Evolutionary conservation across 2,888 invertebrate species (phyloP).

Genomic region (Cheilosia impressa): DNA sequence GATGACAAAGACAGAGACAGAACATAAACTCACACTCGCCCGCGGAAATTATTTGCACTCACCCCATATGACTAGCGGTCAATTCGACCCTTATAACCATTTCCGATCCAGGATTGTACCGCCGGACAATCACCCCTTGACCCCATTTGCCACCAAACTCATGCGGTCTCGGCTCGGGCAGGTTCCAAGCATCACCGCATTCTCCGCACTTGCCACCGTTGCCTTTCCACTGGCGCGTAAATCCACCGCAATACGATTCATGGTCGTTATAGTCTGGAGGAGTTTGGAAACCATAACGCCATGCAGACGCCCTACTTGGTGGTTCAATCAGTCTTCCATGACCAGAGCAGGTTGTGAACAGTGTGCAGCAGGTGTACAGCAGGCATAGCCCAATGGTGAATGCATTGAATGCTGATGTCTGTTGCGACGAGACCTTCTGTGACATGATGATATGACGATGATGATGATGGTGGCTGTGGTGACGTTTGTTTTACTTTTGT

Average conservation of each 20-base stretch:
- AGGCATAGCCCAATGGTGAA: conserved; percentile 50
- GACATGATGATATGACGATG: conserved; percentile 49
- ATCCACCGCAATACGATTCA: conserved; percentile 94
- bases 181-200: conserved; percentile 94
- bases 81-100: conserved; percentile 91
- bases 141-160: conserved; percentile 94
- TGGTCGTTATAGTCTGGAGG: conserved; percentile 96
- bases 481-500: conserved; percentile 24
- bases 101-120: conserved; percentile 87
- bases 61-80: conserved; percentile 94
- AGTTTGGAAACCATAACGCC: conserved; percentile 94
- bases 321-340: conserved; percentile 88
- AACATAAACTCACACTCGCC: not conserved
- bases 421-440: conserved; percentile 28
- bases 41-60: conserved; percentile 17
- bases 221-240: conserved; percentile 91
- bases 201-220: conserved; percentile 94
- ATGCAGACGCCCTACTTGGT: conserved; percentile 93
- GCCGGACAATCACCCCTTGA: conserved; percentile 91
- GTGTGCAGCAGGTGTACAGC: conserved; percentile 58
- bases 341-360: conserved; percentile 77
- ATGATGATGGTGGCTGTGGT: conserved; percentile 22
- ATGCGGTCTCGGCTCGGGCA: conserved; percentile 88
- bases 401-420: conserved; percentile 36
- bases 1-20: conserved; percentile 25